Evolutionary conservation across 35 echinoderm and acorn worm genomes (phyloP).

Genomic region (Stichopus chloronotus): DNA sequence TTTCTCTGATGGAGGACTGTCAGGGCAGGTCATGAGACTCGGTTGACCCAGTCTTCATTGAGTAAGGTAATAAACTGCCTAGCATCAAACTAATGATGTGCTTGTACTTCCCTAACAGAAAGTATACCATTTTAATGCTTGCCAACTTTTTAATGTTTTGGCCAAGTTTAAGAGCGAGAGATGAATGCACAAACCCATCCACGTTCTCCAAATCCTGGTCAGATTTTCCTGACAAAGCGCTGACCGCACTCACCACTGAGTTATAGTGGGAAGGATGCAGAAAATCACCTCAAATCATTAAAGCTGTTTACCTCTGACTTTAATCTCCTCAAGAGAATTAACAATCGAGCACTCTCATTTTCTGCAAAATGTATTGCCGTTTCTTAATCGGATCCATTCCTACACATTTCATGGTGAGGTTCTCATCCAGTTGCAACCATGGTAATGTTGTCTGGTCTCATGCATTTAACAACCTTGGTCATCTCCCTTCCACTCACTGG

Average conservation of each 20-base stretch:
- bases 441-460: neutral
- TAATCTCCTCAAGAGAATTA: neutral
- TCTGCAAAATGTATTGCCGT: neutral
- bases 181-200: conserved; percentile 11
- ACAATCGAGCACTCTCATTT: conserved; percentile 6
- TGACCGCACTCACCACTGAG: neutral
- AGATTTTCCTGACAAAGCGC: neutral
- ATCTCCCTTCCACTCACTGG: neutral
- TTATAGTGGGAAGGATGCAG: neutral
- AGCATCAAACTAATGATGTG: neutral
- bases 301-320: neutral
- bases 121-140: neutral
- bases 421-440: neutral
- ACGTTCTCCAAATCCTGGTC: neutral
- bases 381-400: neutral
- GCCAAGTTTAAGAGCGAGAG: neutral
- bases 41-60: no score
- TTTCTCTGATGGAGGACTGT: no score
- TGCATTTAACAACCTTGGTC: no score
- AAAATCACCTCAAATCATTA: neutral
- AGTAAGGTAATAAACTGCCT: no score
- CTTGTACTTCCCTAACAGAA: neutral
- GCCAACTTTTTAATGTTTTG: conserved; percentile 2
- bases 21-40: no score
- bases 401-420: neutral